Evolutionary conservation across 2,113 vertebrate species (phyloP).

Genomic region (Reinhardtius hippoglossoides): DNA sequence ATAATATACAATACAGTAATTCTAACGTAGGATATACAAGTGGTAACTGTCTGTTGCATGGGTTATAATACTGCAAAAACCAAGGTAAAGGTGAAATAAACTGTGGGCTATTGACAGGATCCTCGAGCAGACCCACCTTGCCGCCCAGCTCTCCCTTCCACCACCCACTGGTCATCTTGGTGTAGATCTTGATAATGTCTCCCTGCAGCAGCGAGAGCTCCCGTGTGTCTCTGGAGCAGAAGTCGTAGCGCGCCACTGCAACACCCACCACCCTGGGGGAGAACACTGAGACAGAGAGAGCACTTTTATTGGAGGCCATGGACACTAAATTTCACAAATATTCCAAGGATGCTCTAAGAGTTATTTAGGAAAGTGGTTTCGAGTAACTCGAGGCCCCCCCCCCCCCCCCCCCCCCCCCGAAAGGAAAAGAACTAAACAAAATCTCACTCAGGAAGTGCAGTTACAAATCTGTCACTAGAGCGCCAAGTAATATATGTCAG

Average conservation of each 20-base stretch:
- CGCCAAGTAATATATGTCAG: no score
- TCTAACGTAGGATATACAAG: background rate
- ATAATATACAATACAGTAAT: background rate
- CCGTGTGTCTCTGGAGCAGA: conserved; percentile 90
- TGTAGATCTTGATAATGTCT: conserved; percentile 92
- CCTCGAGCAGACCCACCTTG: conserved; percentile 66
- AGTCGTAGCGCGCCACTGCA: conserved; percentile 93
- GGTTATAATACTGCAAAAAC: background rate
- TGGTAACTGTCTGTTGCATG: background rate
- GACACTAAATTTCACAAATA: background rate
- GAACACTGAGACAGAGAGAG: conserved; percentile 82
- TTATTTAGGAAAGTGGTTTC: background rate
- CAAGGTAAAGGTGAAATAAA: background rate
- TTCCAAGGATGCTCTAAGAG: background rate
- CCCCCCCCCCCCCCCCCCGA: background rate
- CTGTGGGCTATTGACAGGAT: background rate
- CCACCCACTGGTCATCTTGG: conserved; percentile 93
- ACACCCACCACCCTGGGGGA: conserved; percentile 90
- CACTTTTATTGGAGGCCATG: background rate
- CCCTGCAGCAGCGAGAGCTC: conserved; percentile 91
- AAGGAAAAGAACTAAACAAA: background rate
- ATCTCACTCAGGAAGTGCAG: background rate
- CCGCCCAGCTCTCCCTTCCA: conserved; percentile 93
- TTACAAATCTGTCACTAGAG: no score
- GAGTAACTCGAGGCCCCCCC: background rate